These are phyloP conservation scores for Dione juno DNA, from an alignment of 2,888 invertebrate genomes.

Conservation along the genomic window DNA sequence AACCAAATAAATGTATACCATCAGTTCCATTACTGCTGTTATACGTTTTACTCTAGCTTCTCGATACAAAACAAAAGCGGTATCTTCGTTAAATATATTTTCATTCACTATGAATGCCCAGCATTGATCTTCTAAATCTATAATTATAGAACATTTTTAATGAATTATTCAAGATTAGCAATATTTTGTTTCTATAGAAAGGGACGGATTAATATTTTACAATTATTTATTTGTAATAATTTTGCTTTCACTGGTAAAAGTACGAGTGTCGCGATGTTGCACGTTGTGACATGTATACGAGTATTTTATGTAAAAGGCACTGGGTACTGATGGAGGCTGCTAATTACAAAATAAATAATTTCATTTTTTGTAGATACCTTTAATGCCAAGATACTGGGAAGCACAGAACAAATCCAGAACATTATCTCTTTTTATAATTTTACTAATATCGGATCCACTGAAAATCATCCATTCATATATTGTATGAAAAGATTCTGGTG, in stretches of 20 bases:
- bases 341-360: no score
- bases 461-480: constrained; percentile 93
- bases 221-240: no score
- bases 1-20: constrained; percentile 65
- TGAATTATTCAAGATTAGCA: background rate
- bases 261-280: no score
- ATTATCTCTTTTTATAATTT: constrained; percentile 86
- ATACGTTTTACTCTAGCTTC: constrained; percentile 83
- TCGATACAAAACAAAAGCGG: constrained; percentile 87
- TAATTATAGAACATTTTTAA: constrained; percentile 19
- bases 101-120: constrained; percentile 89
- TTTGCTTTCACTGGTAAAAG: no score
- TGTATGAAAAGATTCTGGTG: constrained; percentile 85
- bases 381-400: constrained; percentile 87
- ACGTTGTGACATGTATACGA: no score
- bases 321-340: no score
- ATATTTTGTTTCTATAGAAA: background rate
- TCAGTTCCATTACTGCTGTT: constrained; percentile 86
- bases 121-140: constrained; percentile 89
- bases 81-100: constrained; percentile 88
- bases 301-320: no score
- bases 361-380: constrained; percentile 73
- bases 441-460: constrained; percentile 84
- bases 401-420: constrained; percentile 89
- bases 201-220: background rate